A percentile compares a stretch with the other conserved stretches of the same genome.
Evolutionary conservation across 2,888 invertebrate genomes (phyloP).

Genomic region (Caenorhabditis sp.): DNA sequence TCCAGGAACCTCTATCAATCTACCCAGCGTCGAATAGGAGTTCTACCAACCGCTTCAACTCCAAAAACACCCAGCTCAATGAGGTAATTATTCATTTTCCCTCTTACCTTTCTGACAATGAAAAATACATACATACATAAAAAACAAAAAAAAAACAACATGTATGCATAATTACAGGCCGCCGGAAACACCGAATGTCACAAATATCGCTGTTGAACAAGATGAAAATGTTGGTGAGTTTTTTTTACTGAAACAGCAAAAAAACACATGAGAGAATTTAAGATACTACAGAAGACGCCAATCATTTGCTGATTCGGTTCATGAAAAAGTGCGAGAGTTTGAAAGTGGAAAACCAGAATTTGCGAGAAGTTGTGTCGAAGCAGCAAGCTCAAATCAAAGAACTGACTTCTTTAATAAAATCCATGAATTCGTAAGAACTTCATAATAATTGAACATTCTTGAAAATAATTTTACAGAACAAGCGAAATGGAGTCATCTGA

Average conservation of each 20-base stretch:
- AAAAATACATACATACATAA: slow-evolving; percentile 6
- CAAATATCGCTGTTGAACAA: slow-evolving; percentile 28
- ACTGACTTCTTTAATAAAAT: slow-evolving; percentile 12
- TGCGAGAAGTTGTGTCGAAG: slow-evolving; percentile 14
- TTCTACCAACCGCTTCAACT: slow-evolving; percentile 18
- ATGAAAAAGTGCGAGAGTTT: slow-evolving; percentile 16
- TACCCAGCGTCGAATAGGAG: slow-evolving; percentile 20
- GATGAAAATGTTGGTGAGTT: slow-evolving; percentile 33
- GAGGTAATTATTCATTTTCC: slow-evolving; percentile 10
- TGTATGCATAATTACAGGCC: slow-evolving; percentile 22
- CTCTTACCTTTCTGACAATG: neutral
- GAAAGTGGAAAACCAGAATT: slow-evolving; percentile 7
- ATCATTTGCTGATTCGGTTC: neutral
- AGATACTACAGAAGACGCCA: neutral
- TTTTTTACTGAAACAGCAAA: neutral
- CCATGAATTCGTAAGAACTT: slow-evolving; percentile 21
- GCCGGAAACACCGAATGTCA: slow-evolving; percentile 36
- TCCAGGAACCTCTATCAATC: slow-evolving; percentile 31
- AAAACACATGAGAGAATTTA: neutral
- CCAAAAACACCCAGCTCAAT: slow-evolving; percentile 24
- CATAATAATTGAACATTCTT: neutral
- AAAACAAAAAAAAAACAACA: neutral
- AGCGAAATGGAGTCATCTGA: slow-evolving; percentile 42
- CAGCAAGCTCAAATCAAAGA: slow-evolving; percentile 2
- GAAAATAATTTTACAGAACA: slow-evolving; percentile 12